Percentiles rank a stretch among this genome's conserved stretches.
phyloP scores from a whole-genome alignment of 1,140 invertebrate genomes.

The Cotesia chilonis region DNA sequence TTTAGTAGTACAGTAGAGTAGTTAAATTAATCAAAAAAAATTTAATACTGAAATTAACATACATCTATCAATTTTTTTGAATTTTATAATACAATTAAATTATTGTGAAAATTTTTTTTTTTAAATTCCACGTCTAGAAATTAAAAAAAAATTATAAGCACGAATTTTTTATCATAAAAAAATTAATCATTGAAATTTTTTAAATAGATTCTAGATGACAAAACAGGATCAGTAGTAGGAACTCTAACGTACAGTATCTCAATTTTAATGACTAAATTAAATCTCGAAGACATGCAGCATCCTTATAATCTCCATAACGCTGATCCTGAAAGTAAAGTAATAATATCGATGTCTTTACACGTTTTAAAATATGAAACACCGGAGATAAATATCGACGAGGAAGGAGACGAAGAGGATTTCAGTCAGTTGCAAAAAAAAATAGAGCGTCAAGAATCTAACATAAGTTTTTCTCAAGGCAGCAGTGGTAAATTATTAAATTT shows the following conservation, averaged over 20 bases:
- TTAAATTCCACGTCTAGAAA: too few relatives aligned
- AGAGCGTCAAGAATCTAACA: conserved; percentile 58
- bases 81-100: too few relatives aligned
- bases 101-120: too few relatives aligned
- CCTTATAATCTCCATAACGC: conserved; percentile 81
- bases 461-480: conserved; percentile 48
- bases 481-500: conserved; percentile 44
- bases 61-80: too few relatives aligned
- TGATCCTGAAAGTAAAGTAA: conserved; percentile 81
- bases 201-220: conserved; percentile 81
- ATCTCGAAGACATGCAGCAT: conserved; percentile 81
- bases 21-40: too few relatives aligned
- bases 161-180: neutral
- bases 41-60: too few relatives aligned
- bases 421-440: conserved; percentile 56
- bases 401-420: conserved; percentile 58
- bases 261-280: conserved; percentile 74
- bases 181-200: conserved; percentile 19
- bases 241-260: conserved; percentile 78
- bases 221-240: conserved; percentile 79
- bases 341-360: conserved; percentile 79
- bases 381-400: conserved; percentile 49
- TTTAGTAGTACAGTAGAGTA: too few relatives aligned
- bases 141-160: too few relatives aligned
- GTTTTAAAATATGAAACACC: conserved; percentile 60